Conservation (phyloP, 2,113 vertebrate species). For the Podarcis muralis region DNA sequence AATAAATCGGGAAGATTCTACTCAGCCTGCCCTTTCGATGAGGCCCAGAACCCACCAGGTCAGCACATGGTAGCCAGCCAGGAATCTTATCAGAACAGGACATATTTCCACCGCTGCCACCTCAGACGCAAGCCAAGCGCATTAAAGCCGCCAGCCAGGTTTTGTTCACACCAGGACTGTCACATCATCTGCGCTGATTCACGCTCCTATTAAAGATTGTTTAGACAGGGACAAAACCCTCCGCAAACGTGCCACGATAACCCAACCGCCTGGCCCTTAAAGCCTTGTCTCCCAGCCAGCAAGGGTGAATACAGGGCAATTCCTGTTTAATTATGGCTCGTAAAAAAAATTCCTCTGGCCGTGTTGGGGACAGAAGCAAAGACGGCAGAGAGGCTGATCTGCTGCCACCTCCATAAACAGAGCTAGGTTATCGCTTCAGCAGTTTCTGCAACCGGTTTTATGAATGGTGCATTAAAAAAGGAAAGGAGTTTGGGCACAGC, state of each 20-base stretch:
- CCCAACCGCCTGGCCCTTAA: conserved; percentile 30
- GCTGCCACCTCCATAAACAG: conserved; percentile 67
- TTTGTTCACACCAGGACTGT: background rate
- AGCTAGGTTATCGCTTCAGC: conserved; percentile 68
- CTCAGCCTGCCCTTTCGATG: background rate
- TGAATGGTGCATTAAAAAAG: conserved; percentile 53
- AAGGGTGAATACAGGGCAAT: conserved; percentile 65
- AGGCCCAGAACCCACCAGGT: background rate
- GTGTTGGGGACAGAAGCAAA: conserved; percentile 31
- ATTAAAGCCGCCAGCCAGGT: background rate
- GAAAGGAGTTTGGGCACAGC: background rate
- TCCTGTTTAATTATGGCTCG: conserved; percentile 66
- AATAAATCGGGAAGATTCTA: background rate
- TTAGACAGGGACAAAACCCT: conserved; percentile 30
- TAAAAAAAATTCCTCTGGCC: conserved; percentile 52
- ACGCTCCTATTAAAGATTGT: background rate
- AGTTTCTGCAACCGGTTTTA: conserved; percentile 68
- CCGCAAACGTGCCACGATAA: conserved; percentile 35
- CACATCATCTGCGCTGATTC: conserved; percentile 4
- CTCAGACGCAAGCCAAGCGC: background rate
- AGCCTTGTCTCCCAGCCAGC: conserved; percentile 48
- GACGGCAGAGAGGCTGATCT: conserved; percentile 52
- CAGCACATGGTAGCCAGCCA: background rate
- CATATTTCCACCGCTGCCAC: background rate
- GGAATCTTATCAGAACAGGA: background rate